Percentiles rank a stretch among this genome's conserved stretches.
These are phyloP conservation scores for Tanytarsus gracilentus DNA, from an alignment of 2,888 invertebrate species.

Conservation along the genomic window DNA sequence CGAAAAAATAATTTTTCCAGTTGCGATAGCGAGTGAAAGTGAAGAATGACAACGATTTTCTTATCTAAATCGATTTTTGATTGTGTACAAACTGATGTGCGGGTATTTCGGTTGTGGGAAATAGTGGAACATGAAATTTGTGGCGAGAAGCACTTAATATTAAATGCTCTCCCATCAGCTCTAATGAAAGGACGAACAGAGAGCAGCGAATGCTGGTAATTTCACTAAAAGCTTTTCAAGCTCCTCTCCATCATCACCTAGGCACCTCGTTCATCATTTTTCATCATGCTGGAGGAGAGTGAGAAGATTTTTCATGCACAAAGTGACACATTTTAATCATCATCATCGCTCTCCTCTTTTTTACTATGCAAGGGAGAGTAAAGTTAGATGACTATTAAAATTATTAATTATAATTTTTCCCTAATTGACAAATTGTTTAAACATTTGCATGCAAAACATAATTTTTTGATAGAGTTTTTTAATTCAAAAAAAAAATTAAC, in stretches of 20 bases:
- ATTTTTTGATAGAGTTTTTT: too few relatives aligned
- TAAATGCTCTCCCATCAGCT: slow-evolving; percentile 4
- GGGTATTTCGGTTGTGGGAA: neutral
- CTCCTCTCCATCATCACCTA: neutral
- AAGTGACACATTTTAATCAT: slow-evolving; percentile 16
- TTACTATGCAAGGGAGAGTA: neutral
- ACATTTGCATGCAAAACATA: too few relatives aligned
- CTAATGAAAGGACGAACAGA: neutral
- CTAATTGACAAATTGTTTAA: too few relatives aligned
- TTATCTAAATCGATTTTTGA: slow-evolving; percentile 11
- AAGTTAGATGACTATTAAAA: neutral
- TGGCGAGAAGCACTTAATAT: slow-evolving; percentile 11
- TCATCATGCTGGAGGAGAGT: neutral
- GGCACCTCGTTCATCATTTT: slow-evolving; percentile 4
- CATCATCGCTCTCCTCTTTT: neutral
- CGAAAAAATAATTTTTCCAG: too few relatives aligned
- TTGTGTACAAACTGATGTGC: too few relatives aligned
- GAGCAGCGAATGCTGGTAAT: neutral
- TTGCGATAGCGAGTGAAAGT: too few relatives aligned
- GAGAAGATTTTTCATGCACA: neutral
- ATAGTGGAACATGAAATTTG: slow-evolving; percentile 5
- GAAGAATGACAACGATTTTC: too few relatives aligned
- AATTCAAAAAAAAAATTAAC: neutral
- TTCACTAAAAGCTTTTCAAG: slow-evolving; percentile 6
- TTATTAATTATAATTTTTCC: neutral